A percentile compares a stretch with the other conserved stretches of the same genome.
phyloP scores from a whole-genome alignment of 92 coral and sea anemone genomes.

The Bergia puertoricense region DNA sequence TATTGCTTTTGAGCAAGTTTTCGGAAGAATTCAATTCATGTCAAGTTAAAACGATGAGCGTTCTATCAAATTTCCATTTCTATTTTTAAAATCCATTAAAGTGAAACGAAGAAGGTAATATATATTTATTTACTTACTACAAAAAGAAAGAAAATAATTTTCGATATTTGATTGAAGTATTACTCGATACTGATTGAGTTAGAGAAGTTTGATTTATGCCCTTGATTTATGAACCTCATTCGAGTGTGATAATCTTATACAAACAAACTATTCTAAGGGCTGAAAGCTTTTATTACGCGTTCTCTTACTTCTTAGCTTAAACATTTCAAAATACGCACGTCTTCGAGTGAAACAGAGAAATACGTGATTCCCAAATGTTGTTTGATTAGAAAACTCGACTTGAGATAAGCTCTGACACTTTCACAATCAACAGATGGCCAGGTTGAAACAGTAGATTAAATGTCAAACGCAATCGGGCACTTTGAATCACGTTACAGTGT shows the following conservation, averaged over 20 bases:
- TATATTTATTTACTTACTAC: background rate
- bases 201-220: background rate
- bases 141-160: background rate
- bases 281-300: background rate
- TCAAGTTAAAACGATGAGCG: conserved; percentile 2
- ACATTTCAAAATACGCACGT: background rate
- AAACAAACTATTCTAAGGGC: conserved; percentile 2
- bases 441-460: conserved; percentile 3
- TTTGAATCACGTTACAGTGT: conserved; percentile 28
- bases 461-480: conserved; percentile 22
- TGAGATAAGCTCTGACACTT: conserved; percentile 17
- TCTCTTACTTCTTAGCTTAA: background rate
- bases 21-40: conserved; percentile 16
- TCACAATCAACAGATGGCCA: conserved; percentile 33
- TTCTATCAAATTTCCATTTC: background rate
- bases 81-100: background rate
- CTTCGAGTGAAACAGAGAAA: background rate
- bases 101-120: background rate
- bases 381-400: background rate
- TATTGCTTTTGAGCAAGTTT: background rate
- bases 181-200: no score
- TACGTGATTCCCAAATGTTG: background rate
- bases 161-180: background rate
- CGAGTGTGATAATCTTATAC: background rate
- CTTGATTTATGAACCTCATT: background rate